Evolutionary conservation across 2,888 invertebrate species (phyloP).

Genomic region (Chorisops tibialis): DNA sequence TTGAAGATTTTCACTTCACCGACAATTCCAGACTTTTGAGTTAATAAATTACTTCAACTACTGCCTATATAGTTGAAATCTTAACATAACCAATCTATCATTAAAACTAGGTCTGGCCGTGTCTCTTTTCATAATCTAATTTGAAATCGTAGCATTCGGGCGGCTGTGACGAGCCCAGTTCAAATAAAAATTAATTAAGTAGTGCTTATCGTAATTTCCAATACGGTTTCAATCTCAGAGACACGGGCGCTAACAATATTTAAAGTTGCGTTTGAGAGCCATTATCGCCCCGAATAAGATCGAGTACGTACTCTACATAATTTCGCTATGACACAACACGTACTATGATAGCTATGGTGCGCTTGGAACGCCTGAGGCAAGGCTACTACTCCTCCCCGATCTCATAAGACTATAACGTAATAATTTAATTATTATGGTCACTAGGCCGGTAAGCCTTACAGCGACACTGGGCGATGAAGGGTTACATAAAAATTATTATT

Average conservation of each 20-base stretch:
- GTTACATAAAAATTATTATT: not conserved
- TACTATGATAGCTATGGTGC: too few relatives aligned
- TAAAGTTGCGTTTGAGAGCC: not conserved
- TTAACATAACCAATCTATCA: too few relatives aligned
- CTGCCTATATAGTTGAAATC: too few relatives aligned
- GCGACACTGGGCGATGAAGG: not conserved
- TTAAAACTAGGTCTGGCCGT: too few relatives aligned
- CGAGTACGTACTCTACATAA: too few relatives aligned
- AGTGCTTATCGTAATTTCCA: not conserved
- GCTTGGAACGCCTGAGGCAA: too few relatives aligned
- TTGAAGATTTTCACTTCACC: too few relatives aligned
- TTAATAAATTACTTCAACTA: too few relatives aligned
- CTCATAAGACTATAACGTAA: not conserved
- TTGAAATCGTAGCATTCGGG: not conserved
- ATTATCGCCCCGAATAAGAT: not conserved
- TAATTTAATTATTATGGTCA: slow-evolving; percentile 1
- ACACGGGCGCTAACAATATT: not conserved
- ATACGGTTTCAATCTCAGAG: not conserved
- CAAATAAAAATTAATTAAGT: slow-evolving; percentile 7
- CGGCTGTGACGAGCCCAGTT: not conserved
- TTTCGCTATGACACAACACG: too few relatives aligned
- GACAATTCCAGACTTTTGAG: too few relatives aligned
- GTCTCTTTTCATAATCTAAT: not conserved
- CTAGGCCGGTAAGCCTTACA: not conserved
- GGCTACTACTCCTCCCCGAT: too few relatives aligned